A percentile compares a stretch with the other conserved stretches of the same genome.
These are phyloP conservation scores for Octomys mimax DNA, from an alignment of 2,797 vertebrate species.

Conservation along the genomic window DNA sequence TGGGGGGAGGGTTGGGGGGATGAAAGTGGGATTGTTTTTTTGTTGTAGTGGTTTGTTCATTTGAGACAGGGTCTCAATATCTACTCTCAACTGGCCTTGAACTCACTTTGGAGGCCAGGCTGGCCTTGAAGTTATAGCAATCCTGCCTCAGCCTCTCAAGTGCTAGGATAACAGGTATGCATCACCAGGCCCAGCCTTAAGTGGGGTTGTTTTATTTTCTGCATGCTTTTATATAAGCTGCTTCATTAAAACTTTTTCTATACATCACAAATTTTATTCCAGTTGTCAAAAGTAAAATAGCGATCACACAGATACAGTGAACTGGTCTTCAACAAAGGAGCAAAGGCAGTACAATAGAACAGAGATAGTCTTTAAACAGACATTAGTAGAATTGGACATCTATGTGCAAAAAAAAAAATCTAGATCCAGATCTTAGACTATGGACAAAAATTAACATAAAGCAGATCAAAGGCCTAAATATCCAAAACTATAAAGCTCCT, in stretches of 20 bases:
- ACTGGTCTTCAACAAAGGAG: constrained; percentile 1
- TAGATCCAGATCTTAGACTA: not conserved
- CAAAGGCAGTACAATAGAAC: not conserved
- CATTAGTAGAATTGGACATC: not conserved
- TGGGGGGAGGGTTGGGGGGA: not conserved
- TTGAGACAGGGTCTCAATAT: too few relatives aligned
- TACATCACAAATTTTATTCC: not conserved
- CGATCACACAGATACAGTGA: not conserved
- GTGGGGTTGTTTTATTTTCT: not conserved
- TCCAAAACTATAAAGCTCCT: not conserved
- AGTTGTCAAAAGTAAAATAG: constrained; percentile 32
- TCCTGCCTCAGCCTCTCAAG: too few relatives aligned
- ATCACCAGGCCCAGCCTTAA: too few relatives aligned
- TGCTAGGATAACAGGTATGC: too few relatives aligned
- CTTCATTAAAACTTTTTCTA: not conserved
- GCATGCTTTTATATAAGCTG: not conserved
- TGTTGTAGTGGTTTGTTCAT: not conserved
- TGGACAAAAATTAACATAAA: not conserved
- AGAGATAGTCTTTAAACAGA: not conserved
- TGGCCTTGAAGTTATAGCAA: too few relatives aligned
- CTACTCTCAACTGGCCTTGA: too few relatives aligned
- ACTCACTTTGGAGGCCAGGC: too few relatives aligned
- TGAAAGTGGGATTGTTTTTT: not conserved
- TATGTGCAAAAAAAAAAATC: not conserved
- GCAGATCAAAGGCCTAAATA: not conserved